Conservation (phyloP, 1,140 invertebrate species). For the Latrodectus geometricus region DNA sequence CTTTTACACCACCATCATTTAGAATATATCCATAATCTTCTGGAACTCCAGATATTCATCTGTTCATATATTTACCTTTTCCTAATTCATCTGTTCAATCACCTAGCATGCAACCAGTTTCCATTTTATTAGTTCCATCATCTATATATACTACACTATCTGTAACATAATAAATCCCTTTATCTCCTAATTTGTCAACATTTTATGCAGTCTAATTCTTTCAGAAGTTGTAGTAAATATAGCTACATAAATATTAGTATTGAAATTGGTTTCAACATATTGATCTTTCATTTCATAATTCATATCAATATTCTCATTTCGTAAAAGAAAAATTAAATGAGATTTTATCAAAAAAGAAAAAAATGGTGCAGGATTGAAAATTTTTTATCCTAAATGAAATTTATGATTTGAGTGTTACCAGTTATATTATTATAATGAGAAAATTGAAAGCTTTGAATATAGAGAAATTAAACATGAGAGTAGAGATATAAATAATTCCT, state of each 20-base stretch:
- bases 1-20: neutral
- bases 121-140: constrained; percentile 10
- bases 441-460: too few relatives aligned
- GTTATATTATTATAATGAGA: too few relatives aligned
- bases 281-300: constrained; percentile 27
- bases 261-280: constrained; percentile 17
- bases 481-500: too few relatives aligned
- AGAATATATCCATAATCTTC: constrained; percentile 25
- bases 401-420: too few relatives aligned
- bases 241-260: constrained; percentile 42
- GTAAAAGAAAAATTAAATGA: too few relatives aligned
- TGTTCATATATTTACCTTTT: constrained; percentile 5
- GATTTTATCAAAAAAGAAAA: too few relatives aligned
- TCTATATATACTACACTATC: constrained; percentile 27
- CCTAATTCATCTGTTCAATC: constrained; percentile 25
- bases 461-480: too few relatives aligned
- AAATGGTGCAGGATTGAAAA: too few relatives aligned
- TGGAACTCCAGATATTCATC: neutral
- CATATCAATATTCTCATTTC: constrained; percentile 24
- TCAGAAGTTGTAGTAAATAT: too few relatives aligned
- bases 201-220: too few relatives aligned
- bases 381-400: too few relatives aligned
- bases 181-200: constrained; percentile 28
- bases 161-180: constrained; percentile 32
- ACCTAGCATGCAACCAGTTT: neutral